Percentiles rank a stretch among this genome's conserved stretches.
Evolutionary conservation across 1,140 invertebrate genomes (phyloP).

Genomic region (Drosophila pachea): DNA sequence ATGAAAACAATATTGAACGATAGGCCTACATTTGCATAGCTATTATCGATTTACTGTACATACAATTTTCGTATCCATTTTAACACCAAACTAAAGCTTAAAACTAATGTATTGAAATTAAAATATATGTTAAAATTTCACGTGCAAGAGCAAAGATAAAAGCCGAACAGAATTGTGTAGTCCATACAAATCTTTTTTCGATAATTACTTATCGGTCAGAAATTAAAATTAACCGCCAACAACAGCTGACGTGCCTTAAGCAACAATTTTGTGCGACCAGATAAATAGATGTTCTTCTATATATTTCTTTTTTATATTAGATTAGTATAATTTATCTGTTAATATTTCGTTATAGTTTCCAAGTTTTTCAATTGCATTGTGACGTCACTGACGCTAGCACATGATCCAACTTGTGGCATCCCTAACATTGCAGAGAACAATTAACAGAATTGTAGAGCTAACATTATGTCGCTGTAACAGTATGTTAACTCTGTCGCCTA

Average conservation of each 20-base stretch:
- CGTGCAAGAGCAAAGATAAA: not conserved
- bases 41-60: not conserved
- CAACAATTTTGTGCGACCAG: not conserved
- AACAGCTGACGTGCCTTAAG: not conserved
- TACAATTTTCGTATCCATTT: too few relatives aligned
- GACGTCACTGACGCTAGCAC: not conserved
- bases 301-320: not conserved
- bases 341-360: too few relatives aligned
- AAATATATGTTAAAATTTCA: not conserved
- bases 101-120: too few relatives aligned
- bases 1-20: not conserved
- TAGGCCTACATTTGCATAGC: not conserved
- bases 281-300: not conserved
- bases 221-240: constrained; percentile 1
- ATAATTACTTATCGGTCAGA: not conserved
- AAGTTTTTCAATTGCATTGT: not conserved
- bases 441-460: not conserved
- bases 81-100: not conserved
- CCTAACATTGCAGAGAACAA: not conserved
- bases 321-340: not conserved
- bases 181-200: not conserved
- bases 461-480: constrained; percentile 8
- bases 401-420: constrained; percentile 14
- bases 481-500: not conserved
- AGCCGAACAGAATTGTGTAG: not conserved